Base-by-base conservation (phyloP, 2,113 vertebrate species). In the Pao palembangensis region DNA sequence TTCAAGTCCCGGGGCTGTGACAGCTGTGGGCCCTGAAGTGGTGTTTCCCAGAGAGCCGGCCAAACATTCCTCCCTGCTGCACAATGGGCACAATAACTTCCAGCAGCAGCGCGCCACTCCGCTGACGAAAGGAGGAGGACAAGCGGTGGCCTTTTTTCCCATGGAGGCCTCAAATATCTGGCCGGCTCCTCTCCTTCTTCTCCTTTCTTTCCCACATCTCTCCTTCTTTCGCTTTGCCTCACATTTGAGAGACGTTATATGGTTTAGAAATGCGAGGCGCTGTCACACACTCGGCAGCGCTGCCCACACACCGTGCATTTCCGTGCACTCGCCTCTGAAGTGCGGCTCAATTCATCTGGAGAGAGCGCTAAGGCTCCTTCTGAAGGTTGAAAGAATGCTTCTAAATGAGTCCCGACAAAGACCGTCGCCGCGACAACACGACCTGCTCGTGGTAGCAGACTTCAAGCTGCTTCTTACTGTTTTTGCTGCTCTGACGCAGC, bases 21-120 rank as follows among this genome's bases (percentile, higher is more conserved):
- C 90, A 91, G 91, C 91, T 92, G 89, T 91, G 91, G 91, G 75
- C 84, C 89, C 91, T 92, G 89, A 91, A 91, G 88, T 91, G 89
- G 76, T 79, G 86, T 89, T 94, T 93, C 92, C 89, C 91, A 94
- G 91, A 93, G 89, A 91, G 91, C 84, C 82, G 85, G 87, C 90
- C 92, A 91, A 91, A 92, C 91, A 88, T 82, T 88, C 87, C 93
- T 92, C 88, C 89, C 90, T 86, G 92, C 81, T 86, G 68, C 34
- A 86, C 84, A 90, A 90, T 87, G 76, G 73, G 68, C 79, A 79
- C 87, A 84, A 89, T 90, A 86, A 90, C 25, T 21, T 73, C 7
- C 81, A 85, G 87, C 88, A 77, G 73, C 71, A 75, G 69, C 66
- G 21, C 50, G 38, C 61, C 85, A 70, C 85, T 87, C 86, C 87